Base-by-base conservation (phyloP, 2,888 invertebrate species). In the Mechanitis mazaeus region DNA sequence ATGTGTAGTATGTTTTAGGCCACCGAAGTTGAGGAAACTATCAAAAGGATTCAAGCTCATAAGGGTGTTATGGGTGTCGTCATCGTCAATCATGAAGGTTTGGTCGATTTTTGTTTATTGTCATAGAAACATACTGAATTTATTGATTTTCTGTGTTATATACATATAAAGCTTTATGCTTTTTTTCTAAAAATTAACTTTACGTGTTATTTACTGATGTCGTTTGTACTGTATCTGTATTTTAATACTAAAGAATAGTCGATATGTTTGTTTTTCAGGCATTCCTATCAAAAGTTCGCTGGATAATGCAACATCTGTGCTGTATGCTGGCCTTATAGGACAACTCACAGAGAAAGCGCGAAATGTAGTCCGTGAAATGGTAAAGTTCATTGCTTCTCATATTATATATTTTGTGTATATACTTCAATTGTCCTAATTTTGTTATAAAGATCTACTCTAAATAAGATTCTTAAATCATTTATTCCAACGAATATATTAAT, bases 61-160 rank as follows among this genome's bases (percentile, higher is more conserved):
- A 98, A 98, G 90, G 99, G 99, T 71, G 99, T 99, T 63, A 94
- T 96, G 78, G 99, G 99, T 68, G 96, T 98, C 58, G 96, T 99
- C 81, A 96, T 99, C 64, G 97, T 98, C 64, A 99, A 99, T 88
- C 94, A 95, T 66, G 98, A 99, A 94, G 99, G 98, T 98, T 91
- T 84, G 86, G 76, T 87, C 88, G 78, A 89, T 87, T 78, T 70
- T 71, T 59, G 33, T 63, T 57, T 33, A 70, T 72, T 75, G 58
- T 75, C 75, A 75, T 81, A 71, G 79, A 67, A 73, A 72, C 67
- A n/a, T 6, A 55, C 5, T 6, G n/a, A 4, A 28, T n/a, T 55
- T 47, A 7, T 55, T 33, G 33, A 54, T 59, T 20, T 45, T 33
- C 12, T 9, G 33, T 11, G 20, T 28, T 1, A 20, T 7, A 20